A percentile compares a stretch with the other conserved stretches of the same genome.
Evolutionary conservation across 2,797 vertebrate genomes (phyloP).

Genomic region (Aphelocoma californica): DNA sequence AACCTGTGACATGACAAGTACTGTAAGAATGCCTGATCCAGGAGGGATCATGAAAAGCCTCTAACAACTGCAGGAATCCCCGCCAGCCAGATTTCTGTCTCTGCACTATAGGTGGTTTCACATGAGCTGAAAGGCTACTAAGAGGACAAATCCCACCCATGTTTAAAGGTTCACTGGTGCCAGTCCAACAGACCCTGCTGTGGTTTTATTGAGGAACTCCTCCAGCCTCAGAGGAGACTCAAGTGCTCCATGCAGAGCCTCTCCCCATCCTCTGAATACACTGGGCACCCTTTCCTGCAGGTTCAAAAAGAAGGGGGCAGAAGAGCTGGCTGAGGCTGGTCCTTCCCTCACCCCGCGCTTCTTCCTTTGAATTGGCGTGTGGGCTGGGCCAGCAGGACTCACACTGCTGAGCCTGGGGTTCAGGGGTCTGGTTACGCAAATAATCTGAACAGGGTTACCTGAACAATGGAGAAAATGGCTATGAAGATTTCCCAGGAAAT

Average conservation of each 20-base stretch:
- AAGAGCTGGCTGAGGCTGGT: not conserved
- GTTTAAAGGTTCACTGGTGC: not conserved
- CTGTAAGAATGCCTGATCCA: not conserved
- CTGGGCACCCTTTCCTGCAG: not conserved
- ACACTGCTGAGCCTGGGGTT: not conserved
- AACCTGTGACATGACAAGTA: not conserved
- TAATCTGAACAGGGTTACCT: not conserved
- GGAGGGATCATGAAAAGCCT: not conserved
- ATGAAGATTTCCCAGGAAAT: not conserved
- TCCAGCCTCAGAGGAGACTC: not conserved
- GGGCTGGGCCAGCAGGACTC: not conserved
- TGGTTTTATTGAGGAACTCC: not conserved
- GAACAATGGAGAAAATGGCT: not conserved
- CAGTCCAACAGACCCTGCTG: not conserved
- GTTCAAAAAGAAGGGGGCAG: not conserved
- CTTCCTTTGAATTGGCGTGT: rapidly evolving
- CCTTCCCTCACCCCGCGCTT: rapidly evolving
- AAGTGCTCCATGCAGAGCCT: not conserved
- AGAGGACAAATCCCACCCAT: not conserved
- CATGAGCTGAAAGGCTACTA: not conserved
- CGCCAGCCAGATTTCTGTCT: not conserved
- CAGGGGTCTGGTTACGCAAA: not conserved
- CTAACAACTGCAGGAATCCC: not conserved
- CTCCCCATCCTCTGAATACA: not conserved
- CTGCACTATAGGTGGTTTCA: not conserved